phyloP scores from a whole-genome alignment of 1,140 invertebrate genomes.

The Drosophila arawakana region DNA sequence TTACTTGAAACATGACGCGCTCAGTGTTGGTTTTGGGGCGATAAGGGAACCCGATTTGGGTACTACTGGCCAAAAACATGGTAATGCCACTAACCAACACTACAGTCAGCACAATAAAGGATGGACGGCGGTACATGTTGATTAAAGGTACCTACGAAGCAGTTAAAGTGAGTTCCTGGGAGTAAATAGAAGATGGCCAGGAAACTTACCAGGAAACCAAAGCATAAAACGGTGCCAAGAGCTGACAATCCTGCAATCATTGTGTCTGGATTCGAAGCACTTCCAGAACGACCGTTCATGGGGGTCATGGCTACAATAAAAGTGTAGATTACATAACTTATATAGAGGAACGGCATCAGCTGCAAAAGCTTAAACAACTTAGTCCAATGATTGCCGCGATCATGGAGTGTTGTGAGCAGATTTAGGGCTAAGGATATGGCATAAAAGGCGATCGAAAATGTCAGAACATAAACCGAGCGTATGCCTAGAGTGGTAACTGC shows the following conservation, averaged over 20 bases:
- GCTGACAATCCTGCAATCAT: constrained; percentile 84
- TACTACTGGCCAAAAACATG: constrained; percentile 86
- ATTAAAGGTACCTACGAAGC: constrained; percentile 23
- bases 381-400: constrained; percentile 86
- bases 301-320: constrained; percentile 89
- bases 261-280: constrained; percentile 86
- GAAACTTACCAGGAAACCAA: constrained; percentile 55
- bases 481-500: constrained; percentile 29
- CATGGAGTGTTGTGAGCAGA: constrained; percentile 44
- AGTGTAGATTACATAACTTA: constrained; percentile 87
- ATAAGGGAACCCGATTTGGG: constrained; percentile 91
- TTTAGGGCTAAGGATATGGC: constrained; percentile 41
- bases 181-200: not conserved
- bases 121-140: constrained; percentile 51
- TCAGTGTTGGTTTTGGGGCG: constrained; percentile 88
- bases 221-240: constrained; percentile 69
- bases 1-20: constrained; percentile 86
- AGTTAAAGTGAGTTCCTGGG: not conserved
- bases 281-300: constrained; percentile 87
- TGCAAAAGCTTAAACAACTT: constrained; percentile 84
- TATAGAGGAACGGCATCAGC: constrained; percentile 82
- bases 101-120: constrained; percentile 29
- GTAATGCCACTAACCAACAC: constrained; percentile 85
- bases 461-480: constrained; percentile 47
- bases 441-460: constrained; percentile 54